Conservation (phyloP, 1,140 invertebrate genomes). For the Drosophila grimshawi region DNA sequence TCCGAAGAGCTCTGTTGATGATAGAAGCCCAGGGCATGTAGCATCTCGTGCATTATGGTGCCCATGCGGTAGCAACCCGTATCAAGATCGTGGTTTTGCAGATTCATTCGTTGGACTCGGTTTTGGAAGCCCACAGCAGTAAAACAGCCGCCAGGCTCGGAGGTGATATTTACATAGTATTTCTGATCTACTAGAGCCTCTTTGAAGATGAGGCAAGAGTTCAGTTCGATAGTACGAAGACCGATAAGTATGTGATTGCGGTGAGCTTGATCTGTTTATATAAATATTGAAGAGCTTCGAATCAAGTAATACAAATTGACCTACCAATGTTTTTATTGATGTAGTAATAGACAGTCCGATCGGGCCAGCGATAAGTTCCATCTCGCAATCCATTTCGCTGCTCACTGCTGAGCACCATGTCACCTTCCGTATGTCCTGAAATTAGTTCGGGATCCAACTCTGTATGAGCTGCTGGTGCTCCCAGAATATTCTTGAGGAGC, state of each 20-base stretch:
- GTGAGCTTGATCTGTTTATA: constrained; percentile 51
- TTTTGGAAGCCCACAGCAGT: constrained; percentile 86
- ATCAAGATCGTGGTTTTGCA: constrained; percentile 84
- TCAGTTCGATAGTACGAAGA: constrained; percentile 45
- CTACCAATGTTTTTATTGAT: constrained; percentile 85
- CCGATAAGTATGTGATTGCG: constrained; percentile 56
- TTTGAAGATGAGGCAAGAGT: constrained; percentile 60
- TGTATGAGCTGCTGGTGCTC: constrained; percentile 32
- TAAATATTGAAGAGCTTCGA: not conserved
- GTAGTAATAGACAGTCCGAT: constrained; percentile 87
- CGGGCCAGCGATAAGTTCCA: constrained; percentile 86
- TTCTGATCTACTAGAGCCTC: constrained; percentile 61
- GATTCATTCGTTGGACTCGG: constrained; percentile 85
- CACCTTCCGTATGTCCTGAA: constrained; percentile 65
- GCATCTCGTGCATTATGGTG: constrained; percentile 88
- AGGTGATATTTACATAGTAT: constrained; percentile 78
- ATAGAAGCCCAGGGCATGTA: constrained; percentile 89
- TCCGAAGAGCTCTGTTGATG: constrained; percentile 90
- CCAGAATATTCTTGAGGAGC: not conserved
- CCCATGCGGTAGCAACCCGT: constrained; percentile 80
- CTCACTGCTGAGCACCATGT: constrained; percentile 50
- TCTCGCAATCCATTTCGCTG: constrained; percentile 86
- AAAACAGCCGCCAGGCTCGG: constrained; percentile 85
- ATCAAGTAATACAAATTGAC: not conserved
- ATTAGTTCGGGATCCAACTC: constrained; percentile 66